Conservation (phyloP, 2,797 vertebrate genomes). For the Dromococcyx pavoninus region DNA sequence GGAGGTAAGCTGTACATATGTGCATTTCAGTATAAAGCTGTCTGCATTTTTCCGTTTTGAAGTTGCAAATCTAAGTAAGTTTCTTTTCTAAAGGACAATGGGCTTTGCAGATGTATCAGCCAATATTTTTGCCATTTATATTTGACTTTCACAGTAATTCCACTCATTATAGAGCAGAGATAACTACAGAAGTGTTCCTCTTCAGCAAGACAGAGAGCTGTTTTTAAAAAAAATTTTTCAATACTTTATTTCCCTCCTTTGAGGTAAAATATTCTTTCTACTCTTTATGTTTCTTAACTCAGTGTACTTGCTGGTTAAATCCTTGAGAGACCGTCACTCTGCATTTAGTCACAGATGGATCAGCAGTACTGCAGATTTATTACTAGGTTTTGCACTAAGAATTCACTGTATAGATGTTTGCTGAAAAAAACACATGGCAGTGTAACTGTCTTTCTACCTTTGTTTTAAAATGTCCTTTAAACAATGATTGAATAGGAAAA, state of each 20-base stretch:
- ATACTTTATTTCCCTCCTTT: constrained; percentile 12
- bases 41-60: constrained; percentile 41
- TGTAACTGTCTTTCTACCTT: not conserved
- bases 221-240: constrained; percentile 18
- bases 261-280: constrained; percentile 44
- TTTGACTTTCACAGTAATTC: constrained; percentile 32
- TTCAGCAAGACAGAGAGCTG: not conserved
- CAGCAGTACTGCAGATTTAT: not conserved
- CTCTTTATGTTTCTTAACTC: constrained; percentile 35
- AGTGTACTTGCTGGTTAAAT: not conserved
- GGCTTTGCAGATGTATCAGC: constrained; percentile 27
- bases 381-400: not conserved
- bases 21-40: constrained; percentile 11
- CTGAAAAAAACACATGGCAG: not conserved
- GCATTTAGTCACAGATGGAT: not conserved
- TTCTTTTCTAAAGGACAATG: constrained; percentile 41
- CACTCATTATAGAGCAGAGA: not conserved
- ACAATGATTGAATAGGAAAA: not conserved
- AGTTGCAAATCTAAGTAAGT: not conserved
- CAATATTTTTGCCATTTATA: constrained; percentile 25
- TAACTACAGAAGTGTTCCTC: not conserved
- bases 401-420: not conserved
- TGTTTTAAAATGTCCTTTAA: not conserved
- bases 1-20: constrained; percentile 6
- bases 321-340: not conserved